Conservation (phyloP, 2,888 invertebrate species). For the Drepanosiphum platanoidis region DNA sequence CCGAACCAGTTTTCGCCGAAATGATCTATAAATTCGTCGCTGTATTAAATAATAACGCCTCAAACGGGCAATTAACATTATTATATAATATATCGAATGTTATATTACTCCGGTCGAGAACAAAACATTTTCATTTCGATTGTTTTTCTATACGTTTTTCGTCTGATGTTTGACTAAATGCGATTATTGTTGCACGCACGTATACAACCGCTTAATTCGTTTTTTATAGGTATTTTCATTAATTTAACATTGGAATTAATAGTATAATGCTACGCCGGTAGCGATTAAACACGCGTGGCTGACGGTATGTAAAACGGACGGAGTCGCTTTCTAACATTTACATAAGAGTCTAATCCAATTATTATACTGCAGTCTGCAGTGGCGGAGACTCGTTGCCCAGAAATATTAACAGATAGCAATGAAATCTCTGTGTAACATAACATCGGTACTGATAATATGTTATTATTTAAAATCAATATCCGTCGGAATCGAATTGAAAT, state of each 20-base stretch:
- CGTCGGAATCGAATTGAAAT: background rate
- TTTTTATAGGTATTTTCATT: background rate
- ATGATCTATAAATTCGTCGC: background rate
- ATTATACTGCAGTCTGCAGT: slow-evolving; percentile 22
- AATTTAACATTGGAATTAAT: background rate
- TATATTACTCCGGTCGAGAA: background rate
- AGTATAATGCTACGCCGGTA: background rate
- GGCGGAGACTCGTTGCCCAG: slow-evolving; percentile 9
- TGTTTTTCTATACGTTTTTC: background rate
- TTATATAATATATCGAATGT: too few species aligned
- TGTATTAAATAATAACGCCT: too few species aligned
- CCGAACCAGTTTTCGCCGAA: background rate
- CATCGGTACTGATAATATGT: background rate
- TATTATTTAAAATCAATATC: background rate
- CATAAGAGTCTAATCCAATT: slow-evolving; percentile 51
- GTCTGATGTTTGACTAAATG: background rate
- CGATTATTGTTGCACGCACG: slow-evolving; percentile 1
- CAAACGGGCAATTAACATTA: too few species aligned
- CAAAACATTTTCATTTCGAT: background rate
- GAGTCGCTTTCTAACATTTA: slow-evolving; percentile 48
- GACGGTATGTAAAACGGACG: background rate
- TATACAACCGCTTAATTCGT: background rate
- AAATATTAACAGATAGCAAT: slow-evolving; percentile 8
- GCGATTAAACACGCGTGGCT: slow-evolving; percentile 5
- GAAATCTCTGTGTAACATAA: slow-evolving; percentile 25